phyloP scores from a whole-genome alignment of 1,140 invertebrate species.

The Aphaenogaster floridana region DNA sequence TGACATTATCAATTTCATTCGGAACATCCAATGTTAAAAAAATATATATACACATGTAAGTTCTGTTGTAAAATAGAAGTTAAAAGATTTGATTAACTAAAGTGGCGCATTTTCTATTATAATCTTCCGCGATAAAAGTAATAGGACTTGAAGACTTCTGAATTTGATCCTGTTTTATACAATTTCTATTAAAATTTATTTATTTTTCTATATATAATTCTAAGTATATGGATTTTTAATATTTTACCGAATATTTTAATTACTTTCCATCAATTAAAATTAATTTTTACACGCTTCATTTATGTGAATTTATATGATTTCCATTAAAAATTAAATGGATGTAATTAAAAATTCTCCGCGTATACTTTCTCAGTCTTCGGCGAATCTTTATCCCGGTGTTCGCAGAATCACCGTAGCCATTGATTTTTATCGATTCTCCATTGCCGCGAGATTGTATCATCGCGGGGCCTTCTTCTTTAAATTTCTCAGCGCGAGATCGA shows the following conservation, averaged over 20 bases:
- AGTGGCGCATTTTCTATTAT: background rate
- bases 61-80: background rate
- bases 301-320: background rate
- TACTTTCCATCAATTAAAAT: background rate
- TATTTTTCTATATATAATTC: background rate
- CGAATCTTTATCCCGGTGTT: background rate
- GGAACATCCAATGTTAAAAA: background rate
- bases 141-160: background rate
- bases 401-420: background rate
- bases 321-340: background rate
- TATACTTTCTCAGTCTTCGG: background rate
- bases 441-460: conserved; percentile 50
- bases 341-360: background rate
- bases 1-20: background rate
- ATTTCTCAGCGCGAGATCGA: conserved; percentile 63
- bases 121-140: background rate
- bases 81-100: background rate
- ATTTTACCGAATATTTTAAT: background rate
- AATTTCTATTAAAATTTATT: background rate
- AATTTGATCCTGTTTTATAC: background rate
- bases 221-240: background rate
- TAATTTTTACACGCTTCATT: background rate
- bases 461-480: conserved; percentile 9
- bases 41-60: too few species aligned
- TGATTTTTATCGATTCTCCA: conserved; percentile 51